Evolutionary conservation across 2,888 invertebrate genomes (phyloP).

Genomic region (Epinotia demarniana): DNA sequence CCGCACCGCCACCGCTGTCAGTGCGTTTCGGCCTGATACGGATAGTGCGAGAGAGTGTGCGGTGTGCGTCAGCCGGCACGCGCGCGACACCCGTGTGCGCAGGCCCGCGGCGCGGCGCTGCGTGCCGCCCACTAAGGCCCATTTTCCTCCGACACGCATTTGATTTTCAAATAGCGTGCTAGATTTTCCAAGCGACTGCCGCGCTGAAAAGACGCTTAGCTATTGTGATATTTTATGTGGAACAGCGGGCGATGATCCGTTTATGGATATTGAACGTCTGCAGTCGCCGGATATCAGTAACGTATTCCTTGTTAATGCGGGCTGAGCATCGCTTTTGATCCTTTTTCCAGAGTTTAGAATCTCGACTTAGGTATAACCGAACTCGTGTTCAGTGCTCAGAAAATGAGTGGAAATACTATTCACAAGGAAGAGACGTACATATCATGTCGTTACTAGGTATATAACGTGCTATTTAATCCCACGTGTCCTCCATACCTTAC

Average conservation of each 20-base stretch:
- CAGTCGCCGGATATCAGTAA: neutral
- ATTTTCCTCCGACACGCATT: slow-evolving; percentile 11
- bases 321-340: neutral
- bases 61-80: neutral
- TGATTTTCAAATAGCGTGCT: slow-evolving; percentile 22
- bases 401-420: no score
- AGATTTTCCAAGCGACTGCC: slow-evolving; percentile 1
- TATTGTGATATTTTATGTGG: neutral
- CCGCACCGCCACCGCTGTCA: no score
- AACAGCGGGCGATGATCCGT: slow-evolving; percentile 1
- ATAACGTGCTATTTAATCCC: no score
- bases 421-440: no score
- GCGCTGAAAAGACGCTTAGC: neutral
- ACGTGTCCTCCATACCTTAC: no score
- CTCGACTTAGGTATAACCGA: neutral
- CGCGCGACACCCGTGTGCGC: neutral
- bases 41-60: neutral
- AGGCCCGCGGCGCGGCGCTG: neutral
- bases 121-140: neutral
- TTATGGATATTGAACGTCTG: neutral
- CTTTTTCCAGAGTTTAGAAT: neutral
- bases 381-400: no score
- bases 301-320: neutral
- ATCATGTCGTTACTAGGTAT: no score
- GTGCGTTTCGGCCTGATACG: no score